Conservation (phyloP, 2,888 invertebrate genomes). For the Dryobota labecula region DNA sequence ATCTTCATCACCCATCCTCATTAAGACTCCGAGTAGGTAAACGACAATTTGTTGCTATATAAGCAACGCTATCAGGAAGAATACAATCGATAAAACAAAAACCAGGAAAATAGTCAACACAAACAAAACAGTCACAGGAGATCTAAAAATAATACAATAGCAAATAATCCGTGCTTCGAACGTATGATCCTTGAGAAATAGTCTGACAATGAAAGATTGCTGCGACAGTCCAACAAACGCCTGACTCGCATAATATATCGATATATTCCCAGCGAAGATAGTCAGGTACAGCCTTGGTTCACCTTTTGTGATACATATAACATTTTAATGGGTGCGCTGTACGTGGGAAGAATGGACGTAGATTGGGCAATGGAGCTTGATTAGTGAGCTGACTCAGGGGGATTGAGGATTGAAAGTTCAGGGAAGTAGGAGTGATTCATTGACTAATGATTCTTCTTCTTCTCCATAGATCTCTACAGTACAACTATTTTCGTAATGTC, state of each 20-base stretch:
- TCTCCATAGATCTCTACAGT: no score
- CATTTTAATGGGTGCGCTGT: constrained; percentile 55
- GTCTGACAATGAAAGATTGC: constrained; percentile 67
- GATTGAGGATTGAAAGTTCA: constrained; percentile 32
- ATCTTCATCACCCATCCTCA: no score
- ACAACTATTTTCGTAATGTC: no score
- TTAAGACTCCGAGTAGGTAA: neutral
- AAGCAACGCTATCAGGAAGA: neutral
- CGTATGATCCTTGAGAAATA: constrained; percentile 61
- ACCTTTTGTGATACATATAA: constrained; percentile 63
- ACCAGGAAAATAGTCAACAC: constrained; percentile 30
- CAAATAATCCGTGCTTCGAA: constrained; percentile 52
- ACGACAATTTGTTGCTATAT: no score
- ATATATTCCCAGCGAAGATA: constrained; percentile 51
- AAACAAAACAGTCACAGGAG: constrained; percentile 25
- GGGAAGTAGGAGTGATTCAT: constrained; percentile 35
- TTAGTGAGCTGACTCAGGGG: constrained; percentile 45
- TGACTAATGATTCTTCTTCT: neutral
- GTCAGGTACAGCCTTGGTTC: constrained; percentile 56
- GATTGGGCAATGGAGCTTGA: constrained; percentile 57
- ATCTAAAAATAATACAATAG: constrained; percentile 64
- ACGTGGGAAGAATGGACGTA: constrained; percentile 60
- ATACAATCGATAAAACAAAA: constrained; percentile 8
- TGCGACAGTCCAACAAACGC: constrained; percentile 35
- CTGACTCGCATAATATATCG: constrained; percentile 64